phyloP scores from a whole-genome alignment of 92 coral and sea anemone genomes.

The Plumapathes pennacea region DNA sequence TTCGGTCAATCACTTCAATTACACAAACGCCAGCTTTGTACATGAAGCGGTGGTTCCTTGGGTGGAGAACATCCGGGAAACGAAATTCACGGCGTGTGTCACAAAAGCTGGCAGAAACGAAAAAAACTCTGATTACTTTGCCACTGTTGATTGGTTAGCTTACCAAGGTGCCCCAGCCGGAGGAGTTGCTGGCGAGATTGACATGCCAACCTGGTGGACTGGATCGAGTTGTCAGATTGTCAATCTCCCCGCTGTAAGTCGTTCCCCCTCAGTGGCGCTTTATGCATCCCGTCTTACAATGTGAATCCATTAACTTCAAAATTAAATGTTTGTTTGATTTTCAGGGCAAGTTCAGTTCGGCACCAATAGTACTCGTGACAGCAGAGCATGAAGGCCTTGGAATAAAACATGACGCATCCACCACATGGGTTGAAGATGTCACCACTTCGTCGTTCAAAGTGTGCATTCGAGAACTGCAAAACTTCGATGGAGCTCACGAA shows the following conservation, averaged over 20 bases:
- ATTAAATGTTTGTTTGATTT: neutral
- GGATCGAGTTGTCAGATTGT: constrained; percentile 39
- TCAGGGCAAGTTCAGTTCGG: constrained; percentile 39
- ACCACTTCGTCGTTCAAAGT: constrained; percentile 46
- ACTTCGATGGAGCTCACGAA: constrained; percentile 58
- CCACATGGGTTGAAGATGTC: constrained; percentile 60
- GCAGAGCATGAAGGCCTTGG: constrained; percentile 55
- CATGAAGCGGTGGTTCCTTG: constrained; percentile 57
- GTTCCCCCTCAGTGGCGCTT: neutral
- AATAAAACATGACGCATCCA: constrained; percentile 48
- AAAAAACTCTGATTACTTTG: neutral
- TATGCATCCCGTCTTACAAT: no score
- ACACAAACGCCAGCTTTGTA: constrained; percentile 11
- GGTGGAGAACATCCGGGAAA: constrained; percentile 12
- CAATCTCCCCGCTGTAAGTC: constrained; percentile 17
- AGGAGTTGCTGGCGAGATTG: constrained; percentile 49
- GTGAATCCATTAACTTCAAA: no score
- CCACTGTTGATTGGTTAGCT: constrained; percentile 47
- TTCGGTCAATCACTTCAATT: constrained; percentile 45
- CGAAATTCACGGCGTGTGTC: constrained; percentile 37
- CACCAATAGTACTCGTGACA: constrained; percentile 48
- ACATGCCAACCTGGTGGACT: constrained; percentile 49
- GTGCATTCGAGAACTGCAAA: constrained; percentile 56
- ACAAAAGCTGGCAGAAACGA: constrained; percentile 39
- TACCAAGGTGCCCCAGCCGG: constrained; percentile 60